phyloP scores from a whole-genome alignment of 92 coral and sea anemone genomes.

The Montipora capitata region DNA sequence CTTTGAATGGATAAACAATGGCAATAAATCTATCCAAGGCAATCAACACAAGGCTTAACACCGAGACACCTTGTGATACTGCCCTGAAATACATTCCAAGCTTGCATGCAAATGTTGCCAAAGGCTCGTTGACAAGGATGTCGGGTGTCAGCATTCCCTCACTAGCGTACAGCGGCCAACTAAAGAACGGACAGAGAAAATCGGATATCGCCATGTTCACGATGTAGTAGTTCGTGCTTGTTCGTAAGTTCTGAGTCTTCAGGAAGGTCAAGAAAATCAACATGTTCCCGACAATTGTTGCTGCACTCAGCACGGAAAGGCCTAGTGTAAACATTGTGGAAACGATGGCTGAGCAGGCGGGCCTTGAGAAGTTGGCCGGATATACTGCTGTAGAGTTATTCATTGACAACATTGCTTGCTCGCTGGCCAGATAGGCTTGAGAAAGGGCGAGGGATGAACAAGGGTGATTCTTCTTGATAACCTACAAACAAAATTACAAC shows the following conservation, averaged over 20 bases:
- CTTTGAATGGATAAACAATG: constrained; percentile 19
- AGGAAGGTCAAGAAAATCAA: background rate
- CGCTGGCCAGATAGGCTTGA: too few species aligned
- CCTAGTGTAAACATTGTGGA: background rate
- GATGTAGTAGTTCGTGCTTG: constrained; percentile 30
- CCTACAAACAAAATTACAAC: too few species aligned
- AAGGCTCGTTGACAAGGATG: background rate
- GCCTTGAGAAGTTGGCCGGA: background rate
- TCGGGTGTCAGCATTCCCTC: background rate
- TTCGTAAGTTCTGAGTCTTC: background rate
- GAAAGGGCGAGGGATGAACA: too few species aligned
- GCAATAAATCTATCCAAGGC: constrained; percentile 16
- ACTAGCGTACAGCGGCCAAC: background rate
- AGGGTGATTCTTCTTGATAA: too few species aligned
- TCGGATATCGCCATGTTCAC: constrained; percentile 28
- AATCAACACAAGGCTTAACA: constrained; percentile 13
- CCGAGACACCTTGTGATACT: constrained; percentile 14
- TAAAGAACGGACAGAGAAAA: background rate
- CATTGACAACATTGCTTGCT: background rate
- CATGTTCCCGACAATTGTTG: background rate
- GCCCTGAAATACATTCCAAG: background rate
- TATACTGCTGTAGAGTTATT: background rate
- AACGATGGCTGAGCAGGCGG: background rate
- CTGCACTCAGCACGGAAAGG: background rate
- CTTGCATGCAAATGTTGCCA: background rate